Base-by-base conservation (phyloP, 1,140 invertebrate species). In the Neelides sp. region DNA sequence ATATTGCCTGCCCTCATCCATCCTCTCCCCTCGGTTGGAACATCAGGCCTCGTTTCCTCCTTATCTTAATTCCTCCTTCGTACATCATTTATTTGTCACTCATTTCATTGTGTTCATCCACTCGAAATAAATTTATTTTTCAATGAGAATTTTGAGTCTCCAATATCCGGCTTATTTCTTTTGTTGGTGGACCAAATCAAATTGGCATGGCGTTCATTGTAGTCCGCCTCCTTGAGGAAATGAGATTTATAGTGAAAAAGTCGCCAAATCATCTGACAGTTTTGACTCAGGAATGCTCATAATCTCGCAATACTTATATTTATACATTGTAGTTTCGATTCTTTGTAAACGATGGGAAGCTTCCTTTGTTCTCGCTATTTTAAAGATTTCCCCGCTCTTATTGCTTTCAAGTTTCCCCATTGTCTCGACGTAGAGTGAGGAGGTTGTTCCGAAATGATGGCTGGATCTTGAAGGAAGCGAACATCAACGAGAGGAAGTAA, bases 231-330 rank as follows among this genome's bases (percentile, higher is more conserved):
- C n/a, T n/a, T n/a, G 48, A 53, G 48, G 51, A 52, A 50, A 55
- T 50, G 43, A 46, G 42, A 57, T 57, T 57, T 57, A 57, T 57
- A 49, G 54, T 48, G 54, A 57, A 50, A 42, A 49, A 48, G 54
- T 57, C 54, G 50, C 54, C 54, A 57, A 42, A 52, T 49, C 52
- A n/a, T 57, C 54, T 57, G 54, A 49, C 54, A 57, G n/a, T 52
- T 52, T 57, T 57, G 54, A 57, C 54, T 40, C 45, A 20, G 40
- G 40, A 52, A 52, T 47, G 43, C 42, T 34, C n/a, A n/a, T n/a
- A n/a, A n/a, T n/a, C n/a, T n/a, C n/a, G n/a, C n/a, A n/a, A 10
- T 7, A 19, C 17, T 12, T 12, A 19, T 19, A 10, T 40, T 40
- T 8, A 17, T 12, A 40, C 10, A 10, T n/a, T 22, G 44, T 32